Evolutionary conservation across 2,113 vertebrate genomes (phyloP), one percentile per base, ranked within the genome.

Genomic region (Hyperopisus bebe): DNA sequence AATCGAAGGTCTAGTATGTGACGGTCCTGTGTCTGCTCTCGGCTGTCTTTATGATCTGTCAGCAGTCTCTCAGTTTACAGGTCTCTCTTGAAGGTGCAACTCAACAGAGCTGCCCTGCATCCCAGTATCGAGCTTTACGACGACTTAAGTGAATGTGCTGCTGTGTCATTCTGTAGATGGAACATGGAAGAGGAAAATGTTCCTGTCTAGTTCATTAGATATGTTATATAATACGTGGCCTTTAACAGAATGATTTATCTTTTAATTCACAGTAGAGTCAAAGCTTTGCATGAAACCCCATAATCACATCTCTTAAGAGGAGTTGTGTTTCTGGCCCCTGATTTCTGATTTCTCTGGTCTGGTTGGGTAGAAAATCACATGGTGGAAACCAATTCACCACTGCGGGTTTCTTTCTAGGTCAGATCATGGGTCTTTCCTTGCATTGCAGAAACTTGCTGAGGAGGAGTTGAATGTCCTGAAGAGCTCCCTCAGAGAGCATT

Each of bases 361-460:
- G 85, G n/a, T 53, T 50, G 27, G 21, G n/a, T 53, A 55, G n/a
- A 77, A 15, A 35, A 17, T 35, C 31, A 35, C 62, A 35, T 39
- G 35, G 70, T 35, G 70, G 3, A 2, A 15, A 80, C 50, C 31
- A 6, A 24, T 87, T 87, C 27, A 84, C 50, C 46, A 85, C 24
- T 13, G 17, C 7, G 19, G 44, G 46, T 55, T 55, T 88, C 39
- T 2, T 62, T 66, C 53, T 19, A 24, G 51, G 62, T 24, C 4
- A 55, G 10, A 53, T 3, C 27, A 87, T 51, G 46, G 44, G 70
- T 80, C 3, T 27, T 46, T 17, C n/a, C 51, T 86, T 53, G 44
- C 42, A 3, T 8, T 92, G 6, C 62, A 99, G 98, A 98, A 98
- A 95, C 94, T 99, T 89, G 92, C 91, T 50, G 95, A 96, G 24